Evolutionary conservation across 1,140 invertebrate genomes (phyloP).

Genomic region (Halotydeus destructor): DNA sequence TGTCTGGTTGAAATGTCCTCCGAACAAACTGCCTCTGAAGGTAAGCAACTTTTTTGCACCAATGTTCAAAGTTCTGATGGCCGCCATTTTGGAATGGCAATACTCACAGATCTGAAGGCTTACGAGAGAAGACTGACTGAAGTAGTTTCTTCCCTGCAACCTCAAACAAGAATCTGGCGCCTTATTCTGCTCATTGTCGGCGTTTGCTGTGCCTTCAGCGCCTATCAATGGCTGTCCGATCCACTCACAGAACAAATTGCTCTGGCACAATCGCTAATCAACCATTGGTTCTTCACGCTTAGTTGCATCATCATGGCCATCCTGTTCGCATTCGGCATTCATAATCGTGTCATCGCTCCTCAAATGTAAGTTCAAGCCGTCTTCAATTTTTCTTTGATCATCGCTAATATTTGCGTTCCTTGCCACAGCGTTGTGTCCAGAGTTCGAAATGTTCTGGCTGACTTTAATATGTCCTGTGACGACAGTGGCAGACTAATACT

Average conservation of each 20-base stretch:
- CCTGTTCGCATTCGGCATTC: slow-evolving; percentile 73
- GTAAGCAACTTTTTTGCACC: slow-evolving; percentile 16
- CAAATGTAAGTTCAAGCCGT: slow-evolving; percentile 44
- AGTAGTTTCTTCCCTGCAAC: slow-evolving; percentile 80
- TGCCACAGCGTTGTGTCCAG: slow-evolving; percentile 48
- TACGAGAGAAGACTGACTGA: slow-evolving; percentile 86
- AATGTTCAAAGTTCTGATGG: neutral
- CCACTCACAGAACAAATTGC: slow-evolving; percentile 60
- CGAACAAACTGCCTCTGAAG: slow-evolving; percentile 27
- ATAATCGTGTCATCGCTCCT: slow-evolving; percentile 82
- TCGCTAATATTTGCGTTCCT: neutral
- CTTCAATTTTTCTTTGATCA: slow-evolving; percentile 3
- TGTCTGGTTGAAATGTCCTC: slow-evolving; percentile 23
- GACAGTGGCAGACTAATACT: slow-evolving; percentile 78
- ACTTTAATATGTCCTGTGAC: slow-evolving; percentile 96
- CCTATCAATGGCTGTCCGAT: slow-evolving; percentile 83
- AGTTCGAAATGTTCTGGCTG: slow-evolving; percentile 61
- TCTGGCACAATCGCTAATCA: slow-evolving; percentile 68
- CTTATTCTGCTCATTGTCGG: slow-evolving; percentile 63
- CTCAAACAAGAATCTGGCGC: slow-evolving; percentile 75
- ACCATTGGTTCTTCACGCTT: slow-evolving; percentile 90
- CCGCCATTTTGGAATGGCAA: neutral
- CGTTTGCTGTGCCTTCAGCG: slow-evolving; percentile 67
- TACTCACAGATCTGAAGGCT: slow-evolving; percentile 59
- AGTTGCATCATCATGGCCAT: slow-evolving; percentile 54